Conservation (phyloP, 2,797 vertebrate species). For the Choloepus didactylus region DNA sequence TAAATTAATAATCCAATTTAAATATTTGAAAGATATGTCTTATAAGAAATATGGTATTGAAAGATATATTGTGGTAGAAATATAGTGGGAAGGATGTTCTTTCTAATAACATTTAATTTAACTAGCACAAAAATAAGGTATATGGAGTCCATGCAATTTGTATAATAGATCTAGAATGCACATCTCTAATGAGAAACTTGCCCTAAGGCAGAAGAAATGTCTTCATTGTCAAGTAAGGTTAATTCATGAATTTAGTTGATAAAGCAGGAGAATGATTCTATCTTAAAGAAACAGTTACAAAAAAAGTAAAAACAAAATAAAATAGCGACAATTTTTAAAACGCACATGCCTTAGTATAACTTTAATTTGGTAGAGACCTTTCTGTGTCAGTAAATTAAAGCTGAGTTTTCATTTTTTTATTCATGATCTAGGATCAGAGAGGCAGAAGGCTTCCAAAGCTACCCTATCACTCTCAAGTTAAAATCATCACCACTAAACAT, state of each 20-base stretch:
- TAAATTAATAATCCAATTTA: conserved; percentile 78
- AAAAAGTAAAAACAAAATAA: background rate
- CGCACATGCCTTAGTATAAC: background rate
- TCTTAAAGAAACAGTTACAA: conserved; percentile 42
- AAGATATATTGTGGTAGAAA: conserved; percentile 27
- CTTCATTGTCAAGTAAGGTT: background rate
- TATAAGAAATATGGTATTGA: conserved; percentile 71
- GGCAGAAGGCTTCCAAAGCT: background rate
- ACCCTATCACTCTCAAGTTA: background rate
- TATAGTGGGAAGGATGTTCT: background rate
- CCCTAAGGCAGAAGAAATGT: background rate
- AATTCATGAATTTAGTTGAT: conserved; percentile 14
- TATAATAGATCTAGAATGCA: background rate
- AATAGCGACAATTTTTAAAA: background rate
- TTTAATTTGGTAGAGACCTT: background rate
- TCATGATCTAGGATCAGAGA: background rate
- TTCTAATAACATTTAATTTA: conserved; percentile 70
- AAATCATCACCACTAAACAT: too few relatives aligned
- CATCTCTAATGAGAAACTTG: conserved; percentile 20
- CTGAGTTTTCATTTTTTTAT: background rate
- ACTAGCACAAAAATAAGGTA: conserved; percentile 39
- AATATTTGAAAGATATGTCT: conserved; percentile 73
- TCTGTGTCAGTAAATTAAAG: background rate
- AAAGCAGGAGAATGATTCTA: background rate
- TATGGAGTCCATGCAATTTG: background rate